Conservation (phyloP, 2,888 invertebrate species). For the Embidobia sp. region DNA sequence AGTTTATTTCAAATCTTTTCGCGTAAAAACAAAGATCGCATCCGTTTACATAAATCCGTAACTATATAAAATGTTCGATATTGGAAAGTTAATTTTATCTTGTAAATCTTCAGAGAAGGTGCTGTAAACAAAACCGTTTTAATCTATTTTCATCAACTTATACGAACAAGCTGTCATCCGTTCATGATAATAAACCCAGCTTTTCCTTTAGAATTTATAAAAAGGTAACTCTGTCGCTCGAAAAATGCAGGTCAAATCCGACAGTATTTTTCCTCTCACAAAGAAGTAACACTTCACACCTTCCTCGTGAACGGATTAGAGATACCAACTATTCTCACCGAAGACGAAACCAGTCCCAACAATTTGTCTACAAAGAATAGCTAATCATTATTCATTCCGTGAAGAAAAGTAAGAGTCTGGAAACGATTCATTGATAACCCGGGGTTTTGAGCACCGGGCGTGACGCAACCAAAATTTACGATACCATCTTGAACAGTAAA, state of each 20-base stretch:
- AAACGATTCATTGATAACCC: conserved; percentile 40
- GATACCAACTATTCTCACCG: conserved; percentile 41
- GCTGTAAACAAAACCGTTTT: too few species aligned
- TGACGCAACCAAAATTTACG: conserved; percentile 36
- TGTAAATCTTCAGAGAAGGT: too few species aligned
- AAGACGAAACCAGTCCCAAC: conserved; percentile 5
- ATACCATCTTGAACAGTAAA: conserved; percentile 8
- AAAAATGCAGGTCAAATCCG: conserved; percentile 12
- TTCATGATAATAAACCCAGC: too few species aligned
- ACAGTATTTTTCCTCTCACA: conserved; percentile 1
- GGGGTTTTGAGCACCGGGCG: not conserved
- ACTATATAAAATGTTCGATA: too few species aligned
- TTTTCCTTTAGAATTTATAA: too few species aligned
- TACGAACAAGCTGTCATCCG: too few species aligned
- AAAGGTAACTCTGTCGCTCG: too few species aligned
- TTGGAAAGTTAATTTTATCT: too few species aligned
- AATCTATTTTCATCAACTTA: too few species aligned
- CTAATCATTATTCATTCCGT: conserved; percentile 24
- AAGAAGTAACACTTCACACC: conserved; percentile 17
- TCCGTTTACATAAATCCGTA: too few species aligned
- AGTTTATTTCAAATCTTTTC: too few species aligned
- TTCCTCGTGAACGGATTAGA: conserved; percentile 35
- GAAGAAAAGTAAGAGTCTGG: conserved; percentile 45
- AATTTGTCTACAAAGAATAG: conserved; percentile 38
- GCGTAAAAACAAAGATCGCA: too few species aligned